Percentiles rank a stretch among this genome's conserved stretches.
Conservation (phyloP, 2,797 vertebrate genomes). For the Carapus acus region DNA sequence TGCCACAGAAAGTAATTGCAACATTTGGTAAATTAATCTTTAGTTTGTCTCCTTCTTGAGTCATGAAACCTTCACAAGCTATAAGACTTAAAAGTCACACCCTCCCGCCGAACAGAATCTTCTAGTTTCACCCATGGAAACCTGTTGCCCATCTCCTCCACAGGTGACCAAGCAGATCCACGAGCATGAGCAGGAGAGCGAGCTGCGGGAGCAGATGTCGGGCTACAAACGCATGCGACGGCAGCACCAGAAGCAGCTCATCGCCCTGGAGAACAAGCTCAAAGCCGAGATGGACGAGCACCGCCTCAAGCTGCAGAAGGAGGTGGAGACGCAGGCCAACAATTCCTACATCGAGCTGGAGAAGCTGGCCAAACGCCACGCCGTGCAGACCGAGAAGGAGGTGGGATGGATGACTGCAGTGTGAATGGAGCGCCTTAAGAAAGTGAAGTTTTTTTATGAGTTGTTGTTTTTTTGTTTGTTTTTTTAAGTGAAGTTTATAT, state of each 20-base stretch:
- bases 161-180: constrained; percentile 99
- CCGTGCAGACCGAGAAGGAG: constrained; percentile 93
- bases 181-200: constrained; percentile 99
- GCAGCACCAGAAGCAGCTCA: constrained; percentile 99
- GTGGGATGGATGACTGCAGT: constrained; percentile 59
- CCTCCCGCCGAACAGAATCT: too few relatives aligned
- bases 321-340: constrained; percentile 99
- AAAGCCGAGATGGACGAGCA: constrained; percentile 99
- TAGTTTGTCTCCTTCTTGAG: background rate
- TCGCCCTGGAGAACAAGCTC: constrained; percentile 99
- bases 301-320: constrained; percentile 98
- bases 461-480: too few relatives aligned
- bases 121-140: background rate
- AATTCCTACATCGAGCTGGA: constrained; percentile 99
- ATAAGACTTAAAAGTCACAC: too few relatives aligned
- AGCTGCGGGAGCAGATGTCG: constrained; percentile 99
- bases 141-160: constrained; percentile 3
- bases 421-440: constrained; percentile 4
- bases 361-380: constrained; percentile 97
- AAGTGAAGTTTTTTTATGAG: too few relatives aligned
- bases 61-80: background rate
- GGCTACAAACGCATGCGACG: constrained; percentile 99
- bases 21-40: background rate
- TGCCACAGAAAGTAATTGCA: background rate
- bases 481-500: too few relatives aligned